Evolutionary conservation across 2,113 vertebrate genomes (phyloP).

Genomic region (Clarias macrocephalus): DNA sequence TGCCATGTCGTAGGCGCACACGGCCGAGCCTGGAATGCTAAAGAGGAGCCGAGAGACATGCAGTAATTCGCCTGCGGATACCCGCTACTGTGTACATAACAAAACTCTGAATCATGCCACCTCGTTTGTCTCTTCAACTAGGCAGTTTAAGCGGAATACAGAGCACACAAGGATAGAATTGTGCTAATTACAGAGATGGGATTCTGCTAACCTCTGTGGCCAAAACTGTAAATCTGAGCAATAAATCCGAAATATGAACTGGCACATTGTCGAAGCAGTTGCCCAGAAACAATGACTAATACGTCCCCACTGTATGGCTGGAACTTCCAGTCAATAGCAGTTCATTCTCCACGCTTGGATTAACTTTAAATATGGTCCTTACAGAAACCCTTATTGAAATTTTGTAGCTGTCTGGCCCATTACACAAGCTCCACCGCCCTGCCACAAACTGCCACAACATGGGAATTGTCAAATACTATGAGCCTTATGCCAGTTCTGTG

Average conservation of each 20-base stretch:
- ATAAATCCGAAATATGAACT: conserved; percentile 56
- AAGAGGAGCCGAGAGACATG: conserved; percentile 54
- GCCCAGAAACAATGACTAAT: conserved; percentile 53
- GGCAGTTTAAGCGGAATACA: conserved; percentile 41
- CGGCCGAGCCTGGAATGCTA: conserved; percentile 96
- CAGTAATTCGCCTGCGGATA: conserved; percentile 45
- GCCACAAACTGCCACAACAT: conserved; percentile 72
- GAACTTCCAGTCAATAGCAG: conserved; percentile 55
- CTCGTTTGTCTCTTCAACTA: conserved; percentile 7
- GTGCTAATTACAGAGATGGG: conserved; percentile 62
- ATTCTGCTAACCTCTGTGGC: conserved; percentile 57
- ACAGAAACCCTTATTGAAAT: conserved; percentile 60
- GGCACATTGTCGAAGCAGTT: conserved; percentile 36
- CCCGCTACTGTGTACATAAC: conserved; percentile 62
- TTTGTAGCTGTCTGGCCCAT: conserved; percentile 62
- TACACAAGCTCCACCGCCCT: conserved; percentile 73
- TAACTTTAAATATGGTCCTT: conserved; percentile 61
- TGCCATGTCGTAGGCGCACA: conserved; percentile 96
- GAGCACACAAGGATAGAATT: conserved; percentile 67
- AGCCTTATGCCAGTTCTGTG: neutral
- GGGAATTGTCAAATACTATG: conserved; percentile 65
- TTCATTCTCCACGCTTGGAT: conserved; percentile 60
- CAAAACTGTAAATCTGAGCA: conserved; percentile 60
- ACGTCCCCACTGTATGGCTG: conserved; percentile 41
- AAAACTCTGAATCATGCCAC: conserved; percentile 64